phyloP scores from a whole-genome alignment of 2,113 vertebrate species.

The Helogale parvula region DNA sequence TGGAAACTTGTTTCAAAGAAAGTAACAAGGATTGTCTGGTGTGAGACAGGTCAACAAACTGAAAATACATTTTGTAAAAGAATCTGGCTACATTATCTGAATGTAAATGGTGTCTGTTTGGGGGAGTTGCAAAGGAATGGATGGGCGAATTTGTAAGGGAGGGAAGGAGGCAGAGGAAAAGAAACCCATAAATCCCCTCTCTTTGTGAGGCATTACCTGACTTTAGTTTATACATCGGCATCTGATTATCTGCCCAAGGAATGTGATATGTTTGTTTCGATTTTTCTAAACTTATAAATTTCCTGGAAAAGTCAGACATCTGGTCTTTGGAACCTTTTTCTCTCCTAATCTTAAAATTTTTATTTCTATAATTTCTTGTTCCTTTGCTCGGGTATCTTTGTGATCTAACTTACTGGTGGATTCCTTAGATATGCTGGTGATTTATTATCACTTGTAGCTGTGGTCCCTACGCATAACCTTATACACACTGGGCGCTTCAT shows the following conservation, averaged over 20 bases:
- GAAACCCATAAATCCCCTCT: rapidly evolving
- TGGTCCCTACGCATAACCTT: neutral
- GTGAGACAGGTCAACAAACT: neutral
- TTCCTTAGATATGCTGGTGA: neutral
- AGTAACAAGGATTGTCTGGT: neutral
- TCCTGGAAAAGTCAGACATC: neutral
- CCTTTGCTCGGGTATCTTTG: neutral
- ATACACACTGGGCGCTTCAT: neutral
- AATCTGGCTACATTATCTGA: neutral
- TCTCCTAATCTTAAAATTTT: constrained; percentile 22
- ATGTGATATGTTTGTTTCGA: constrained; percentile 14
- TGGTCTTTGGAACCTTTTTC: constrained; percentile 11
- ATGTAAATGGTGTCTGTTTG: neutral
- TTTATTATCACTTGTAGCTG: neutral
- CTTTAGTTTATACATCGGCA: neutral
- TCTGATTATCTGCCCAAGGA: neutral
- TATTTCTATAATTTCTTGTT: constrained; percentile 20
- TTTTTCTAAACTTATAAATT: constrained; percentile 11
- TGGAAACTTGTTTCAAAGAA: constrained; percentile 50
- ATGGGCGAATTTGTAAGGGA: neutral
- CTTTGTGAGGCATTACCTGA: neutral
- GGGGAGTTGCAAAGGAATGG: neutral
- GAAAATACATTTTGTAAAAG: constrained; percentile 20
- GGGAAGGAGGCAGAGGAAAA: neutral
- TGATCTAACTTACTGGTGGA: neutral